Evolutionary conservation across 2,888 invertebrate genomes (phyloP).

Genomic region (Pherbina coryleti): DNA sequence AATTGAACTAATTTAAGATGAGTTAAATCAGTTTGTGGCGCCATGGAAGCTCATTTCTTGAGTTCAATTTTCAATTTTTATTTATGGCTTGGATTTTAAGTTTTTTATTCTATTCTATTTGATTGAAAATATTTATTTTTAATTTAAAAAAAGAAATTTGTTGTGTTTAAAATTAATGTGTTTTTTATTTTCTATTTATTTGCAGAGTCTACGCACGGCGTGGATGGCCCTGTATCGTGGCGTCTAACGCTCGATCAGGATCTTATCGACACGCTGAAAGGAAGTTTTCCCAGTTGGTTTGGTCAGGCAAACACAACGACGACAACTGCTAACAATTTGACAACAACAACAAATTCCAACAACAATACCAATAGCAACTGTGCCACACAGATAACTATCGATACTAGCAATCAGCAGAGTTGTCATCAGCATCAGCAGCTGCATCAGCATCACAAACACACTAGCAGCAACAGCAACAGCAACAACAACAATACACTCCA

Average conservation of each 20-base stretch:
- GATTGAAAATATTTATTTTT: not conserved
- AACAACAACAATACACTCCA: constrained; percentile 57
- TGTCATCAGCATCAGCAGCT: constrained; percentile 29
- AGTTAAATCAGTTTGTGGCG: too few species aligned
- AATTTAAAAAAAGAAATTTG: not conserved
- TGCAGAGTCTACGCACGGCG: constrained; percentile 83
- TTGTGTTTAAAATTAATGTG: not conserved
- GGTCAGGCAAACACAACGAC: constrained; percentile 43
- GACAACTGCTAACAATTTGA: constrained; percentile 37
- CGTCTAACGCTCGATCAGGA: constrained; percentile 93
- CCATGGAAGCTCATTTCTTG: too few species aligned
- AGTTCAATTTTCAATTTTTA: not conserved
- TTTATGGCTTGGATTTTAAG: not conserved
- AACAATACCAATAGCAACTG: constrained; percentile 42
- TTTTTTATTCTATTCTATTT: not conserved
- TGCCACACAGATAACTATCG: constrained; percentile 46
- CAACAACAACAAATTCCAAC: not conserved
- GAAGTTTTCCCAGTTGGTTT: constrained; percentile 95
- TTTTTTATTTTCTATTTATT: constrained; percentile 54
- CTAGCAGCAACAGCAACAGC: constrained; percentile 26
- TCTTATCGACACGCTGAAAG: constrained; percentile 90
- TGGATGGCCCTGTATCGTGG: constrained; percentile 87
- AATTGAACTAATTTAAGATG: not conserved
- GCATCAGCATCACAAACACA: constrained; percentile 27
- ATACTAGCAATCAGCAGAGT: constrained; percentile 45